Conservation (phyloP, 2,113 vertebrate species). For the Percina caprodes region DNA sequence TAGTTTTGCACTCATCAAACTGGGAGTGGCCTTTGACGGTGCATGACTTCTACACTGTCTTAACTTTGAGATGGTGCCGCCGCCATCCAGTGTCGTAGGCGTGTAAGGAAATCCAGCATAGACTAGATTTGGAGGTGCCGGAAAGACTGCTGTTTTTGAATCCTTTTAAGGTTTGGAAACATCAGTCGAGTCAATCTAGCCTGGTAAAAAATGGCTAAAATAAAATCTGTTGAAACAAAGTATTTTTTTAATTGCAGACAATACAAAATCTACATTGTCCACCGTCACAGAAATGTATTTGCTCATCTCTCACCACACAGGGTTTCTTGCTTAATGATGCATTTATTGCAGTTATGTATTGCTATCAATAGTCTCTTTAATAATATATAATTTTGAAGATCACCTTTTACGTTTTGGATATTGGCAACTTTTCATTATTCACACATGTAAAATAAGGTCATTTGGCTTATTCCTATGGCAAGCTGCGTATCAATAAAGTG, state of each 20-base stretch:
- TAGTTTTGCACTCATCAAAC: constrained; percentile 65
- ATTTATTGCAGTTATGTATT: constrained; percentile 39
- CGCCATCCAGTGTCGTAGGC: constrained; percentile 59
- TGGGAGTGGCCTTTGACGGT: constrained; percentile 61
- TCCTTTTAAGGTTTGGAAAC: constrained; percentile 8
- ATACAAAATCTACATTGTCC: constrained; percentile 30
- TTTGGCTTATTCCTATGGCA: constrained; percentile 31
- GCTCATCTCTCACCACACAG: constrained; percentile 39
- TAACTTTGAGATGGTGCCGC: constrained; percentile 55
- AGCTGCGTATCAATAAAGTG: constrained; percentile 5
- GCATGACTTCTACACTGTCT: constrained; percentile 50
- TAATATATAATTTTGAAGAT: constrained; percentile 21
- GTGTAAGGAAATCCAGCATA: constrained; percentile 48
- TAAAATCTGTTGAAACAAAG: constrained; percentile 35
- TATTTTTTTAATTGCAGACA: constrained; percentile 42
- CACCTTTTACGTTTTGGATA: constrained; percentile 29
- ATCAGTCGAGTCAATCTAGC: constrained; percentile 12
- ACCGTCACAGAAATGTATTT: constrained; percentile 23
- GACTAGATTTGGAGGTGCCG: constrained; percentile 30
- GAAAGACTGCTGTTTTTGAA: constrained; percentile 25
- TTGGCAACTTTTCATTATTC: constrained; percentile 21
- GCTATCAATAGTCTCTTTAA: constrained; percentile 17
- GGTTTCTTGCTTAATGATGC: constrained; percentile 25
- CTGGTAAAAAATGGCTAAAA: constrained; percentile 9
- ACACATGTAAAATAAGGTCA: constrained; percentile 34